Base-by-base conservation (phyloP, 1,140 invertebrate genomes). In the Polyergus mexicanus region DNA sequence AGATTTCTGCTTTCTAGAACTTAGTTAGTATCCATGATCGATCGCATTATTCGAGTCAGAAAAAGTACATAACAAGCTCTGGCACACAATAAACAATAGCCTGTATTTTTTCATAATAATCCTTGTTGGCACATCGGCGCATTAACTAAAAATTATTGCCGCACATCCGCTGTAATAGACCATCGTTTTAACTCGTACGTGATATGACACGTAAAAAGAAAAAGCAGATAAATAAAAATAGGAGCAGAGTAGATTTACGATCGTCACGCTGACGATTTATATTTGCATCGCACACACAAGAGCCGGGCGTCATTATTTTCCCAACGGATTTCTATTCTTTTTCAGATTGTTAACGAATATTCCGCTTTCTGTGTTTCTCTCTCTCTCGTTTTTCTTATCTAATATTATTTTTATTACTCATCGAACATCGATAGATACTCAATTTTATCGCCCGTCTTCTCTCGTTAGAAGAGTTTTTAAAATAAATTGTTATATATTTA, bases 61-160 rank as follows among this genome's bases (percentile, higher is more conserved):
- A 38, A 56, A 54, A 13, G 22, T 44, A 56, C 16, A 16, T 28
- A 51, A 28, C 41, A n/a, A 47, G 44, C 25, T 41, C 25, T 41
- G 47, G 19, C 19, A n/a, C 22, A 5, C 13, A 38, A 54, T 69
- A 80, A 41, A 80, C 8, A 80, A 80, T 58, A 80, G 47, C 11
- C 10, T 22, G 44, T 56, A 56, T 41, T 71, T 80, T 71, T 69
- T 69, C 10, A 69, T 22, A 41, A 47, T 54, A 16, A 80, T 71
- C 35, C 22, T 11, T 19, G 44, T 35, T 44, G 16, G 35, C 65
- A 41, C 65, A 80, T 69, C 35, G 47, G 47, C 38, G 35, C 22
- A 80, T 80, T 80, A 80, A 69, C 35, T 35, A 38, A 80, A 80
- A 80, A 80, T 80, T 80, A 80, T 71, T 80, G 35, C 35, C 32